Percentiles rank a stretch among this genome's conserved stretches.
phyloP scores from a whole-genome alignment of 1,140 invertebrate species.

The Drosophila bocki region DNA sequence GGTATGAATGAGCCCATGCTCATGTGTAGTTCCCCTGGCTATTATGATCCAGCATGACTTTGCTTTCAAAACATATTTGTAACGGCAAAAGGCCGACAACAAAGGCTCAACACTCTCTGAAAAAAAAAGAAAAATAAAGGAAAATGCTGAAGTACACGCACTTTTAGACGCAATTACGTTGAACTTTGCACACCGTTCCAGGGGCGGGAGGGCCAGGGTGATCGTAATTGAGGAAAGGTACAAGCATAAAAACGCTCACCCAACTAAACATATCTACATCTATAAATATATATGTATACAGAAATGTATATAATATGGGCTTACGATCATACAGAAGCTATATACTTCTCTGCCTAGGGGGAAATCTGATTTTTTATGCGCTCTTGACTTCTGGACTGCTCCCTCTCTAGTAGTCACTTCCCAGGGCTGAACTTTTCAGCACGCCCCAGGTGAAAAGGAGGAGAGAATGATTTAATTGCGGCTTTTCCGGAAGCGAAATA shows the following conservation, averaged over 20 bases:
- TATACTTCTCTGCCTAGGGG: constrained; percentile 28
- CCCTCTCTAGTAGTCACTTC: constrained; percentile 7
- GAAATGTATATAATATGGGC: constrained; percentile 1
- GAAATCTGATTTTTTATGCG: constrained; percentile 34
- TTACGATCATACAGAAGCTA: constrained; percentile 15
- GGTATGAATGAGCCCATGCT: constrained; percentile 34
- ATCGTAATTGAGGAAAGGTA: constrained; percentile 27
- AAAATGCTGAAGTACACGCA: constrained; percentile 74
- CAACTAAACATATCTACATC: background rate
- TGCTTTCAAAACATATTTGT: constrained; percentile 81
- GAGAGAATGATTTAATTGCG: background rate
- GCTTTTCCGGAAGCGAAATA: background rate
- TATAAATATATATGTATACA: background rate
- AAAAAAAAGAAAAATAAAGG: constrained; percentile 27
- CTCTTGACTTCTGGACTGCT: constrained; percentile 35
- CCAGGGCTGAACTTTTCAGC: constrained; percentile 4
- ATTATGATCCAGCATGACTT: constrained; percentile 77
- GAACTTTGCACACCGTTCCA: constrained; percentile 44
- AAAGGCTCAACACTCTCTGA: constrained; percentile 45
- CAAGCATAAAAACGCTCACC: background rate
- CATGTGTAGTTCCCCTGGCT: constrained; percentile 31
- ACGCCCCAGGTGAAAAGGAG: constrained; percentile 13
- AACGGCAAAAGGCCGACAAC: constrained; percentile 72
- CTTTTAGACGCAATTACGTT: constrained; percentile 77
- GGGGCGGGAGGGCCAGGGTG: constrained; percentile 11